Base-by-base conservation (phyloP, 2,113 vertebrate species). In the Chaetodon trifascialis region DNA sequence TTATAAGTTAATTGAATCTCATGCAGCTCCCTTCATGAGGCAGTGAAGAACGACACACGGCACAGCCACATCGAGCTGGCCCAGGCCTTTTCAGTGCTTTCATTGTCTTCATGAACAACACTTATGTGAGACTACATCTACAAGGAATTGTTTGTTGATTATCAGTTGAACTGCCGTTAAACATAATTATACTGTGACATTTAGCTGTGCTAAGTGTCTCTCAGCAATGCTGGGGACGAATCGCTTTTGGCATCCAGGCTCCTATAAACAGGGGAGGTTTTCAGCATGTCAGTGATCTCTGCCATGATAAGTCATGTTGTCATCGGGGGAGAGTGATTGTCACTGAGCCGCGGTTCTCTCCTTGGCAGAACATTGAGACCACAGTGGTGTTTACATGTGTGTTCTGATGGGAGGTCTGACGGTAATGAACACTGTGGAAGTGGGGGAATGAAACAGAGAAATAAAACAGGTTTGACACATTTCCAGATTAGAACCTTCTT, bases 341-440 rank as follows among this genome's bases (percentile, higher is more conserved):
- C 78, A 56, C 44, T 76, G 80, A 79, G 67, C 76, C 47, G 2
- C 34, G 36, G 75, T 54, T 72, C 38, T 83, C 34, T 78, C 8
- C 73, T 77, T 91, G 79, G 83, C 68, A 85, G 76, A 73, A 70
- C 79, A 63, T 7, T 23, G 67, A 85, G 76, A 82, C 83, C 81
- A 63, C 76, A 83, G 67, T 16, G 58, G 71, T 55, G 88, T 82
- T 85, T 74, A 87, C 59, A 83, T 73, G 47, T 84, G 25, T 58
- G 75, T 86, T 79, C 40, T 73, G 70, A 87, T 75, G 70, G 67
- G 52, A 86, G 44, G 52, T 80, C 75, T 87, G 75, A 80, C 19
- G 64, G 46, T 58, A 12, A 64, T 54, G 67, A 74, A 72, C 14
- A 16, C 46, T 17, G 55, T 9, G 64, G 59, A 59, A 63, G 62